These are phyloP conservation scores for Brachypalpus laphriformis DNA, from an alignment of 2,888 invertebrate species.

Conservation along the genomic window DNA sequence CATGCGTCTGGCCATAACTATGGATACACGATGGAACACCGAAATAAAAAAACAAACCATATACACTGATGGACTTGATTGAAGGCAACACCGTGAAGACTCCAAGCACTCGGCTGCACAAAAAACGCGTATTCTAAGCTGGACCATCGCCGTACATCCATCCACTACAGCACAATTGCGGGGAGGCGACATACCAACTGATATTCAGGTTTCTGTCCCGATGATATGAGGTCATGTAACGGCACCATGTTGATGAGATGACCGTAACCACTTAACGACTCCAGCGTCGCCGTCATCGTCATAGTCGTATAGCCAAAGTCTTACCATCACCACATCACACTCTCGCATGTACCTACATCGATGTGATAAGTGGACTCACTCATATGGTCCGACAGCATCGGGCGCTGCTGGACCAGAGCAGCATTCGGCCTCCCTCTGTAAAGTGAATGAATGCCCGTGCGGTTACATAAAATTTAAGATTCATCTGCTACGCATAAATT, in stretches of 20 bases:
- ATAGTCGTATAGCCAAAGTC: conserved; percentile 23
- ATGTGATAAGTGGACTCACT: conserved; percentile 68
- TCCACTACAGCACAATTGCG: background rate
- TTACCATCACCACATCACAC: conserved; percentile 10
- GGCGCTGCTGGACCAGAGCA: conserved; percentile 12
- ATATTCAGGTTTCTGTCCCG: conserved; percentile 51
- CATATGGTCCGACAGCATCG: conserved; percentile 38
- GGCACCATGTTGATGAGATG: conserved; percentile 73
- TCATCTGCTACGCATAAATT: conserved; percentile 70
- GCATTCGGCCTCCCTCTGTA: conserved; percentile 3
- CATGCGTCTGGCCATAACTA: conserved; percentile 23
- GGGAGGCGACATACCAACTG: conserved; percentile 11
- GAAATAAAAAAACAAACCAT: background rate
- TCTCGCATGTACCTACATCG: conserved; percentile 4
- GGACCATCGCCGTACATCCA: background rate
- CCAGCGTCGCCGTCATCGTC: conserved; percentile 36
- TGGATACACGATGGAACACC: background rate
- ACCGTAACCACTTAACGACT: conserved; percentile 69
- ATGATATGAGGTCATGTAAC: conserved; percentile 73
- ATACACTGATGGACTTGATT: conserved; percentile 41
- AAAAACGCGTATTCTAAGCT: conserved; percentile 14
- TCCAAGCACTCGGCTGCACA: background rate
- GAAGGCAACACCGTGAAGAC: conserved; percentile 27
- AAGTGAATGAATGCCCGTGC: conserved; percentile 47
- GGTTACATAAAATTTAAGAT: conserved; percentile 73